Base-by-base conservation (phyloP, 2,113 vertebrate genomes). In the Athene cunicularia region DNA sequence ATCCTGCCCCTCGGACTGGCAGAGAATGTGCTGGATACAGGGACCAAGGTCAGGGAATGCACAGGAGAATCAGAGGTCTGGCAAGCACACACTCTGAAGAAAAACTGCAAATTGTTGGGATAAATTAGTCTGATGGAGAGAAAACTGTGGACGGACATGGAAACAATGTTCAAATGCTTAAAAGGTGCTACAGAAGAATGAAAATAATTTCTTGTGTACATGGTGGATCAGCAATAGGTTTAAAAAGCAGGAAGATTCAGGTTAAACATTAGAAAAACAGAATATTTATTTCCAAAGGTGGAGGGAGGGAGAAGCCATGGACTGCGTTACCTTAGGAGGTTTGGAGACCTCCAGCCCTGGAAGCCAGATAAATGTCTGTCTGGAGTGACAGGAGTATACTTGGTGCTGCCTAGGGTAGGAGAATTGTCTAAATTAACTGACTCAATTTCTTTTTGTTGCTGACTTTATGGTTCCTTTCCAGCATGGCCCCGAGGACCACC, bases 331-430 rank as follows among this genome's bases (percentile, higher is more conserved):
- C 53, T 62, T 26, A 24, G 18, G 53, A 63, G 9, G 9, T 52
- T 5, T 70, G 43, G 43, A 18, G 11, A 11, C 56, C 62, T 80
- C 27, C 50, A 71, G 58, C 22, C 12, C 26, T 70, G 35, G 33
- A 70, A 64, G 62, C 30, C 32, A 22, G 39, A 39, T 17, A 49
- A 86, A 37, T 13, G 14, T 37, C 49, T 82, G 4, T 60, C 62
- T 89, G 39, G 23, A 75, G 39, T 0, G 0, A 33, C 9, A 16
- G 0, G 1, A 81, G n/a, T 55, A 33, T 30, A 81, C 23, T 2
- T 52, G 41, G 37, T 43, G 60, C 30, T 93, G 30, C 43, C 60
- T 64, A n/a, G 32, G 53, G 49, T 20, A 67, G 26, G 17, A 93
- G 17, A 91, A 80, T 2, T 39, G 19, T 19, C 58, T 53, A 20